phyloP scores from a whole-genome alignment of 1,140 invertebrate species.

The Asbolus verrucosus region DNA sequence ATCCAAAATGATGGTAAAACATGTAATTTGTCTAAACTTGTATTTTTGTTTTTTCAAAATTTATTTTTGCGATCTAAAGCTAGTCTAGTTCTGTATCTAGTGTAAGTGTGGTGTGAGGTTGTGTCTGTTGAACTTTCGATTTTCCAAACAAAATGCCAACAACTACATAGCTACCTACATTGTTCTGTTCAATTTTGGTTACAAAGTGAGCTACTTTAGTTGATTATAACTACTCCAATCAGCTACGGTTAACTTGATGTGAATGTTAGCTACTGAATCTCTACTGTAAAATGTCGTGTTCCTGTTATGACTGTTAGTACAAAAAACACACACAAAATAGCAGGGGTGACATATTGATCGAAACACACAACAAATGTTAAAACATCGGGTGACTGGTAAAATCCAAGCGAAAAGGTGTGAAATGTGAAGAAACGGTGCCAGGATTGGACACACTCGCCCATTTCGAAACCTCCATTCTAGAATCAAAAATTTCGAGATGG shows the following conservation, averaged over 20 bases:
- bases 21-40: conserved; percentile 21
- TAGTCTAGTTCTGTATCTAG: conserved; percentile 30
- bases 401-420: conserved; percentile 17
- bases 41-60: conserved; percentile 15
- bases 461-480: not conserved
- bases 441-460: not conserved
- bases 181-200: not conserved
- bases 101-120: conserved; percentile 23
- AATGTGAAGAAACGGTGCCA: conserved; percentile 10
- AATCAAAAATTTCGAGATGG: too few relatives aligned
- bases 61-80: conserved; percentile 1
- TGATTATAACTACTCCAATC: conserved; percentile 2
- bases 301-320: conserved; percentile 33
- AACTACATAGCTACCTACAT: conserved; percentile 7
- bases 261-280: conserved; percentile 11
- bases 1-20: conserved; percentile 49
- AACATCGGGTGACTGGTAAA: conserved; percentile 6
- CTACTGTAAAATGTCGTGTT: conserved; percentile 39
- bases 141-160: conserved; percentile 8
- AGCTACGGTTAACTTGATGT: conserved; percentile 12
- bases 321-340: conserved; percentile 49
- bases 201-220: conserved; percentile 5
- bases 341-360: conserved; percentile 62
- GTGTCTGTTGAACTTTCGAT: not conserved
- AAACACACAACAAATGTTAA: conserved; percentile 39